Percentiles rank a stretch among this genome's conserved stretches.
Conservation (phyloP, 2,888 invertebrate species). For the Rhagonycha lutea region DNA sequence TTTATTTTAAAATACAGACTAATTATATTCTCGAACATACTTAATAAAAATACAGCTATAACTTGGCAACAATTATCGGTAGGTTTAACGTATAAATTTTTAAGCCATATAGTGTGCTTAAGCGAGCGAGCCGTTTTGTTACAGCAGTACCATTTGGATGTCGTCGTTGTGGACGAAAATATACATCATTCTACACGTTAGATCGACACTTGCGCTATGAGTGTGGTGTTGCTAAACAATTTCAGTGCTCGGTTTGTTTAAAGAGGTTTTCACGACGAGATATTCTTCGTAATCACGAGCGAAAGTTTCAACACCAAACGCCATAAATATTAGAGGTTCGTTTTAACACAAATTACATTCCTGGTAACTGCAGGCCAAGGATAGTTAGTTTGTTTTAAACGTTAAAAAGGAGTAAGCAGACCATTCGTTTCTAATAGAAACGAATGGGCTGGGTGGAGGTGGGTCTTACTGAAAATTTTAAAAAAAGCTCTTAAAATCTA, state of each 20-base stretch:
- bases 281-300: conserved; percentile 48
- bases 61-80: background rate
- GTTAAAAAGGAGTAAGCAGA: conserved; percentile 43
- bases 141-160: conserved; percentile 54
- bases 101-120: conserved; percentile 26
- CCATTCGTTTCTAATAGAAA: conserved; percentile 41
- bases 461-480: conserved; percentile 34
- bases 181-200: conserved; percentile 63
- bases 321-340: conserved; percentile 19
- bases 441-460: conserved; percentile 49
- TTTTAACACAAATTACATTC: background rate
- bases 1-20: no score
- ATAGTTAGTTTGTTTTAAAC: background rate
- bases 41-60: background rate
- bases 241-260: conserved; percentile 52
- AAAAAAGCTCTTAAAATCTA: background rate
- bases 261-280: conserved; percentile 52
- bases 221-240: conserved; percentile 61
- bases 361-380: conserved; percentile 28
- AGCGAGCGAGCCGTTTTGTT: conserved; percentile 43
- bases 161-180: conserved; percentile 62
- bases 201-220: conserved; percentile 63
- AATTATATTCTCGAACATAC: no score
- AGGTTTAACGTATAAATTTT: background rate
- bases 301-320: conserved; percentile 42